A percentile compares a stretch with the other conserved stretches of the same genome.
phyloP scores from a whole-genome alignment of 2,888 invertebrate genomes.

The Erebia epiphron region DNA sequence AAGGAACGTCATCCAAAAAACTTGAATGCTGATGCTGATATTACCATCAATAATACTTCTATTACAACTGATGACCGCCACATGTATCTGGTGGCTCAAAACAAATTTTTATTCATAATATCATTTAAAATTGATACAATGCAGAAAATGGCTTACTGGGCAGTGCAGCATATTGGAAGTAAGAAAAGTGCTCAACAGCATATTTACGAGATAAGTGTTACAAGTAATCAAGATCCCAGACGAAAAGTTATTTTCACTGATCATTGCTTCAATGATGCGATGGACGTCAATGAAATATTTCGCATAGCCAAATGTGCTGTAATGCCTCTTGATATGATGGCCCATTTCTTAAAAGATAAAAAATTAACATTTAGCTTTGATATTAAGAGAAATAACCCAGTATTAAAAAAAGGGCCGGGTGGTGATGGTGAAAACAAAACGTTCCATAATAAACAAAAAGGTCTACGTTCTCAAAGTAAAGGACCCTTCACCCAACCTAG shows the following conservation, averaged over 20 bases:
- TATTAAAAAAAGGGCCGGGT: constrained; percentile 38
- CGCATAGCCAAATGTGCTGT: constrained; percentile 64
- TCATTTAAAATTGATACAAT: constrained; percentile 56
- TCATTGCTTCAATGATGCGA: constrained; percentile 67
- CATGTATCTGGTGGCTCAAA: constrained; percentile 59
- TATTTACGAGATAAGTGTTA: constrained; percentile 67
- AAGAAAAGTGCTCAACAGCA: constrained; percentile 63
- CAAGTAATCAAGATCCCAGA: constrained; percentile 60
- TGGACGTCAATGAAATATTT: constrained; percentile 67
- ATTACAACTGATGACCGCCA: constrained; percentile 55
- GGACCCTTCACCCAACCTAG: background rate
- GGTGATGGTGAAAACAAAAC: background rate
- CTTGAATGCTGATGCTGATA: constrained; percentile 57
- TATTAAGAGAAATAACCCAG: constrained; percentile 53
- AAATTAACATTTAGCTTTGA: constrained; percentile 62
- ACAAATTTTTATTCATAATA: constrained; percentile 63
- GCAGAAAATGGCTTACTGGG: constrained; percentile 69
- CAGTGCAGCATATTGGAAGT: constrained; percentile 67
- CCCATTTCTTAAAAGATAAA: constrained; percentile 60
- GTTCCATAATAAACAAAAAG: constrained; percentile 15
- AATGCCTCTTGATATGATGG: constrained; percentile 59
- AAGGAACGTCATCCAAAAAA: constrained; percentile 62
- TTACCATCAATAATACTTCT: constrained; percentile 46
- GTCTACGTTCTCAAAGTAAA: background rate
- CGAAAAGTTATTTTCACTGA: constrained; percentile 65